A percentile compares a stretch with the other conserved stretches of the same genome.
These are phyloP conservation scores for Psettodes erumei DNA, from an alignment of 2,113 vertebrate species.

Conservation along the genomic window DNA sequence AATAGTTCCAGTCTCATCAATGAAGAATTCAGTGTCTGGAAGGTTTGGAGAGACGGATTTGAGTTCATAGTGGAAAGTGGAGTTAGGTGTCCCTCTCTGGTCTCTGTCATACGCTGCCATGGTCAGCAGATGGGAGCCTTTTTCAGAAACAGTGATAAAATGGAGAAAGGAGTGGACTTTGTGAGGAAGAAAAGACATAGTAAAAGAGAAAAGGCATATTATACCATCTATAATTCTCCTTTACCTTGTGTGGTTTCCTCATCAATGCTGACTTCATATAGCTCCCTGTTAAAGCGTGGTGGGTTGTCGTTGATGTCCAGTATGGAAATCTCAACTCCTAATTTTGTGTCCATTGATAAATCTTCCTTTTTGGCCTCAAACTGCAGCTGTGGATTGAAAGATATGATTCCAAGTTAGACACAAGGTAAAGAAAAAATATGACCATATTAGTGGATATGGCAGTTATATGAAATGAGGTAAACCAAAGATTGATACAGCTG, in stretches of 20 bases:
- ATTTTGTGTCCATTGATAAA: constrained; percentile 46
- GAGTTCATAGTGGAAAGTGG: constrained; percentile 70
- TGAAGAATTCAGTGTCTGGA: constrained; percentile 57
- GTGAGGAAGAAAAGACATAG: background rate
- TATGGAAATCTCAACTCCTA: constrained; percentile 72
- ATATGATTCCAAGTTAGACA: background rate
- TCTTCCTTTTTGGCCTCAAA: constrained; percentile 61
- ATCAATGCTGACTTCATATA: constrained; percentile 56
- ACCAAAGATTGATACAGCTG: no score
- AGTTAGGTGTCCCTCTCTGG: constrained; percentile 50
- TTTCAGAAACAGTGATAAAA: background rate
- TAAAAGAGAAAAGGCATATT: rapidly evolving
- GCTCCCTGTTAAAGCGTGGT: constrained; percentile 55
- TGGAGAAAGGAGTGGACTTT: background rate
- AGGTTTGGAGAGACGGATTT: constrained; percentile 59
- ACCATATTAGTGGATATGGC: background rate
- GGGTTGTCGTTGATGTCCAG: constrained; percentile 82
- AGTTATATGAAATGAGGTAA: background rate
- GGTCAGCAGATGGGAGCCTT: constrained; percentile 55
- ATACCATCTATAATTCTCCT: no score
- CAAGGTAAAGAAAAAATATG: background rate
- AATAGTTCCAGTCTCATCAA: constrained; percentile 53
- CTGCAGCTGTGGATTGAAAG: constrained; percentile 46
- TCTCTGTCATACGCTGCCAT: constrained; percentile 66
- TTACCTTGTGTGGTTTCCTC: constrained; percentile 71